Evolutionary conservation across 1,140 invertebrate genomes (phyloP).

Genomic region (Probaryconus sp.): DNA sequence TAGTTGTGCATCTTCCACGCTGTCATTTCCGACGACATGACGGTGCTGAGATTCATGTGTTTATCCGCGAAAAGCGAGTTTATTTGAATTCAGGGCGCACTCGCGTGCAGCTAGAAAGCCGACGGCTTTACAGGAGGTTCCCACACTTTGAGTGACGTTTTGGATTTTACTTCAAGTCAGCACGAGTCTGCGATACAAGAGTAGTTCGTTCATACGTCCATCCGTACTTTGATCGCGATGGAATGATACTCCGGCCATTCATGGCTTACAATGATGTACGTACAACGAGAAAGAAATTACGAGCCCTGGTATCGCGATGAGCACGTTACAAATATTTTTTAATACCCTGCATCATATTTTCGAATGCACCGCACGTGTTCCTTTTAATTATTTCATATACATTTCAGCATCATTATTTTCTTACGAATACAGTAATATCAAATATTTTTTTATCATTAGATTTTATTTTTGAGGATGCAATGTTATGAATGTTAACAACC

Average conservation of each 20-base stretch:
- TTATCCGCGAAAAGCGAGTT: slow-evolving; percentile 46
- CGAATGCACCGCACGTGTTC: slow-evolving; percentile 20
- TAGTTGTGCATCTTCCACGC: slow-evolving; percentile 34
- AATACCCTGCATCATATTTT: slow-evolving; percentile 26
- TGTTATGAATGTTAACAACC: no score
- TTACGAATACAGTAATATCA: no score
- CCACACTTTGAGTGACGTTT: slow-evolving; percentile 62
- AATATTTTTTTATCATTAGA: no score
- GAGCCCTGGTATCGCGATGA: slow-evolving; percentile 25
- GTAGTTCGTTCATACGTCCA: slow-evolving; percentile 24
- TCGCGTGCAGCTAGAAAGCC: slow-evolving; percentile 52
- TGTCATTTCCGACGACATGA: slow-evolving; percentile 45
- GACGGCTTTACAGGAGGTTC: slow-evolving; percentile 46
- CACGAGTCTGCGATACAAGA: slow-evolving; percentile 28
- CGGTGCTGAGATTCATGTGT: slow-evolving; percentile 31
- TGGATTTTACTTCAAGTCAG: slow-evolving; percentile 54
- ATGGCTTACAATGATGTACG: slow-evolving; percentile 37
- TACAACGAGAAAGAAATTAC: slow-evolving; percentile 17
- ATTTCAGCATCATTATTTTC: no score
- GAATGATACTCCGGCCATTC: slow-evolving; percentile 46
- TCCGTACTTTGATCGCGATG: slow-evolving; percentile 41
- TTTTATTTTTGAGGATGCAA: no score
- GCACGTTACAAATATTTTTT: slow-evolving; percentile 23
- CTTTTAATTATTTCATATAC: slow-evolving; percentile 14
- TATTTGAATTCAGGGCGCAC: slow-evolving; percentile 55